phyloP scores from a whole-genome alignment of 2,888 invertebrate genomes.

The Biston stratarius region DNA sequence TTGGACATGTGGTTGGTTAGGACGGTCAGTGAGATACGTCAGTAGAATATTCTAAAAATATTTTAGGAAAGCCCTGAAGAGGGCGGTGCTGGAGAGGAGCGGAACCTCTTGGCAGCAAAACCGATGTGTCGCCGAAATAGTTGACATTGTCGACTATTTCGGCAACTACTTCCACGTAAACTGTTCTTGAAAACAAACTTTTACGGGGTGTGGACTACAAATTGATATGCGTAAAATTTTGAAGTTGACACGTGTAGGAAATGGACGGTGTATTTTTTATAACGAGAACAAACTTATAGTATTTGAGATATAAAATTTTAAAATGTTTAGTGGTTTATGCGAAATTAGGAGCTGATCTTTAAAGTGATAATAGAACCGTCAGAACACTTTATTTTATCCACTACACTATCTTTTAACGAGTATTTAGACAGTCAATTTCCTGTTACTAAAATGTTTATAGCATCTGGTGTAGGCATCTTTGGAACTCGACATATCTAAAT shows the following conservation, averaged over 20 bases:
- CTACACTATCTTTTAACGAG: too few relatives aligned
- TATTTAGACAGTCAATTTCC: too few relatives aligned
- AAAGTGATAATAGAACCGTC: not conserved
- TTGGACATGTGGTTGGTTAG: slow-evolving; percentile 10
- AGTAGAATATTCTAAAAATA: slow-evolving; percentile 54
- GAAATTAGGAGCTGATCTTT: not conserved
- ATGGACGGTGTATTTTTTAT: not conserved
- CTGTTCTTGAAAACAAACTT: slow-evolving; percentile 40
- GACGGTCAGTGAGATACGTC: slow-evolving; percentile 37
- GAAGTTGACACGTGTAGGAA: slow-evolving; percentile 10
- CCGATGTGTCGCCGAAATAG: slow-evolving; percentile 68
- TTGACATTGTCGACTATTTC: slow-evolving; percentile 75
- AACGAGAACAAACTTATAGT: not conserved
- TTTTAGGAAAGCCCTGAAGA: slow-evolving; percentile 64
- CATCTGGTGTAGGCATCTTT: too few relatives aligned
- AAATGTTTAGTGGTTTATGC: not conserved
- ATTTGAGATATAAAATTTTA: not conserved
- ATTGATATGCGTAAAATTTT: slow-evolving; percentile 19
- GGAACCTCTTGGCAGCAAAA: slow-evolving; percentile 64
- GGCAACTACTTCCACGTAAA: slow-evolving; percentile 67
- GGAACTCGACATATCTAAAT: too few relatives aligned
- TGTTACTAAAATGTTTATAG: too few relatives aligned
- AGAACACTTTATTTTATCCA: too few relatives aligned
- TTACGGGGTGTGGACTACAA: slow-evolving; percentile 26
- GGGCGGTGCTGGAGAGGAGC: slow-evolving; percentile 56